A percentile compares a stretch with the other conserved stretches of the same genome.
Evolutionary conservation across 1,140 invertebrate species (phyloP).

Genomic region (Lepidurus packardi): DNA sequence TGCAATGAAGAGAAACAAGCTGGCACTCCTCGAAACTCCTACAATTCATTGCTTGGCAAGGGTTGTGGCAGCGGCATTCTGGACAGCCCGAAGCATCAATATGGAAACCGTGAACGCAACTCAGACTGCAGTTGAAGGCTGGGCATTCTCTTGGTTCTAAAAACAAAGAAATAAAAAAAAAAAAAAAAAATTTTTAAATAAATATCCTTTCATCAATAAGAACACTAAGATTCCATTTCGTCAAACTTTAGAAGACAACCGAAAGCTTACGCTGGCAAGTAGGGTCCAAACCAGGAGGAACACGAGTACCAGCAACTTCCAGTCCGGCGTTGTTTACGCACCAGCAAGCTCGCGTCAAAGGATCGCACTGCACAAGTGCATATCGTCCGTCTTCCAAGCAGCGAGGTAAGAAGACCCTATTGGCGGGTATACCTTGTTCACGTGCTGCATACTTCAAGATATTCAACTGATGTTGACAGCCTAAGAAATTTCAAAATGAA

Average conservation of each 20-base stretch:
- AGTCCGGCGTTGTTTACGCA: conserved; percentile 45
- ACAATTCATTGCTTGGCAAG: conserved; percentile 42
- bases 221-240: not conserved
- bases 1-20: conserved; percentile 51
- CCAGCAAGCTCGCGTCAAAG: conserved; percentile 43
- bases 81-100: conserved; percentile 51
- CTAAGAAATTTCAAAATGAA: conserved; percentile 40
- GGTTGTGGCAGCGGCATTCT: conserved; percentile 43
- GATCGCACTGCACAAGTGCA: conserved; percentile 44
- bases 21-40: conserved; percentile 57
- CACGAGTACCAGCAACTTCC: conserved; percentile 45
- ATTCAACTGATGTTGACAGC: conserved; percentile 64
- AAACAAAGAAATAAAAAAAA: conserved; percentile 31
- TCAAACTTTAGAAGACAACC: not conserved
- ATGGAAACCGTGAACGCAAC: conserved; percentile 62
- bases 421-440: conserved; percentile 58
- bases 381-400: conserved; percentile 43
- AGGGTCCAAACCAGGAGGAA: conserved; percentile 39
- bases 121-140: conserved; percentile 53
- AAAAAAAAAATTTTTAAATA: conserved; percentile 19
- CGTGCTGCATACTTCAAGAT: conserved; percentile 66
- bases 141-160: conserved; percentile 55
- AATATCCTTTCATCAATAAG: not conserved
- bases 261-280: conserved; percentile 40
- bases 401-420: conserved; percentile 42